A percentile compares a stretch with the other conserved stretches of the same genome.
These are phyloP conservation scores for Microcebus ravelobensis DNA, from an alignment of 2,113 vertebrate species.

Conservation along the genomic window DNA sequence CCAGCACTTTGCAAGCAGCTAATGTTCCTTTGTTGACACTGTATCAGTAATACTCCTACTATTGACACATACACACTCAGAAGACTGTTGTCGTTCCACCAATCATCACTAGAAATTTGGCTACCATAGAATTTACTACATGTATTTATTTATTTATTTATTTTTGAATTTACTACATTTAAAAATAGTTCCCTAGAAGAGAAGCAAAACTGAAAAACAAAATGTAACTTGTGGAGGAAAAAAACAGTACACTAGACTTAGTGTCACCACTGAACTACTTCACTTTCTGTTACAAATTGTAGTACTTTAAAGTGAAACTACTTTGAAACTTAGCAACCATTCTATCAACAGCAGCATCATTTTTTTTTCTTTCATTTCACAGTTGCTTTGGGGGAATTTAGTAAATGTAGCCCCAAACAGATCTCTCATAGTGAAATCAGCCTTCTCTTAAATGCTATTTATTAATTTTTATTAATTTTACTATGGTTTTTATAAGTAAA, in stretches of 20 bases:
- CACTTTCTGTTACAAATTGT: constrained; percentile 36
- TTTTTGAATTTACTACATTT: neutral
- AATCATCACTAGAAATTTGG: neutral
- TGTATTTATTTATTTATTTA: neutral
- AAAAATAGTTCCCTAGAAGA: constrained; percentile 10
- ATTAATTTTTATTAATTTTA: constrained; percentile 8
- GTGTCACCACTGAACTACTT: neutral
- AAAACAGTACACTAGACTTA: neutral
- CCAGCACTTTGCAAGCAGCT: neutral
- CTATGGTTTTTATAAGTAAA: neutral
- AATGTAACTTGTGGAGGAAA: neutral
- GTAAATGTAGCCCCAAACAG: neutral
- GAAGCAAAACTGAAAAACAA: neutral
- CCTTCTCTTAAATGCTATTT: neutral
- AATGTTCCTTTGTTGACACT: neutral
- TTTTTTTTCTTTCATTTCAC: neutral
- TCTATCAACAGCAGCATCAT: neutral
- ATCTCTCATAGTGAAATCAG: neutral
- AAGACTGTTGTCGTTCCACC: neutral
- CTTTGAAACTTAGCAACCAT: constrained; percentile 43
- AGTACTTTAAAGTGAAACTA: constrained; percentile 43
- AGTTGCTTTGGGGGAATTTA: neutral
- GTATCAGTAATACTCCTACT: neutral
- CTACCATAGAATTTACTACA: neutral
- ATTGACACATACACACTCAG: neutral